Percentiles rank a stretch among this genome's conserved stretches.
Conservation (phyloP, 2,888 invertebrate species). For the Napeogenes sylphis region DNA sequence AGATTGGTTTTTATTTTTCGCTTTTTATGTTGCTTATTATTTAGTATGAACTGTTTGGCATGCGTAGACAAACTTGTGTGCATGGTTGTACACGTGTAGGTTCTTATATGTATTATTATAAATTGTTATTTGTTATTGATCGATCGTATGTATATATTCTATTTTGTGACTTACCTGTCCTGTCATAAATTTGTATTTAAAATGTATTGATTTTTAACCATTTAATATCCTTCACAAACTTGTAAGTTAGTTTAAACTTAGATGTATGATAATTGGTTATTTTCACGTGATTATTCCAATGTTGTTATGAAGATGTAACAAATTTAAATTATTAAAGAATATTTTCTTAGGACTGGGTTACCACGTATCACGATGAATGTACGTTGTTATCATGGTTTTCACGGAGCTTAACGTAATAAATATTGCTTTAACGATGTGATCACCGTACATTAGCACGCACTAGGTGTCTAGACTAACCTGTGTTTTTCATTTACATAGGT, state of each 20-base stretch:
- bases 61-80: constrained; percentile 49
- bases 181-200: no score
- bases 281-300: no score
- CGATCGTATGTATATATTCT: no score
- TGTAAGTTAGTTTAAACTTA: no score
- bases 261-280: no score
- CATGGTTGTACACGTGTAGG: constrained; percentile 13
- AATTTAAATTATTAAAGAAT: no score
- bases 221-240: no score
- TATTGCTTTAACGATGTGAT: constrained; percentile 6
- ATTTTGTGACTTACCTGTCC: no score
- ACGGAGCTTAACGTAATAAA: constrained; percentile 6
- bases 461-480: constrained; percentile 52
- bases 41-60: constrained; percentile 73
- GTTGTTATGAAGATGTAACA: no score
- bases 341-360: no score
- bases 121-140: neutral
- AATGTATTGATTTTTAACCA: no score
- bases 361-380: neutral
- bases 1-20: constrained; percentile 41
- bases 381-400: neutral
- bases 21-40: constrained; percentile 48
- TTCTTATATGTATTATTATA: neutral
- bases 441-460: neutral
- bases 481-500: constrained; percentile 75